Evolutionary conservation across 2,888 invertebrate species (phyloP).

Genomic region (Chrysolina oricalcia): DNA sequence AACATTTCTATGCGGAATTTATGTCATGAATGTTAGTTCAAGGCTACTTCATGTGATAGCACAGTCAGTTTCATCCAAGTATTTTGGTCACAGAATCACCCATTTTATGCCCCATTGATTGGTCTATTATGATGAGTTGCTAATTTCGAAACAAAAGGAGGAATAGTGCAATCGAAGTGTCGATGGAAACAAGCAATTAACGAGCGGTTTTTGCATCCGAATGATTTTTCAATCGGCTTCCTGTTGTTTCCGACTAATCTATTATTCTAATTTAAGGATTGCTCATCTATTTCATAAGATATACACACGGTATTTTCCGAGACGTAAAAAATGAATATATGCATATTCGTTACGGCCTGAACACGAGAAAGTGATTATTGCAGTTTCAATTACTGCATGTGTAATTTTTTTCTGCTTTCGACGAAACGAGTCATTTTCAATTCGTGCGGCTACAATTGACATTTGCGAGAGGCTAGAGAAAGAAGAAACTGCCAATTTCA

Average conservation of each 20-base stretch:
- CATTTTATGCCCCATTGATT: too few relatives aligned
- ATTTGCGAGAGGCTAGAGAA: too few relatives aligned
- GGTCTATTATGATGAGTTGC: neutral
- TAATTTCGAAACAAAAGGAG: neutral
- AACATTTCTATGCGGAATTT: too few relatives aligned
- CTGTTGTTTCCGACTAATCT: neutral
- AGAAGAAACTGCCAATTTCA: too few relatives aligned
- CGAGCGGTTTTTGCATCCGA: neutral
- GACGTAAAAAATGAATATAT: neutral
- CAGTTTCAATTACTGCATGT: neutral
- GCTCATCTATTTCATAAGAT: neutral
- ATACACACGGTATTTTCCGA: neutral
- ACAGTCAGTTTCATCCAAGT: too few relatives aligned
- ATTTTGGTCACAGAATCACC: too few relatives aligned
- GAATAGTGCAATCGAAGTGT: neutral
- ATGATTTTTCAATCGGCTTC: neutral
- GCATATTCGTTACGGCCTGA: conserved; percentile 3
- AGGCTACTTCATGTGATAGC: too few relatives aligned
- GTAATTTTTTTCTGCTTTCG: neutral
- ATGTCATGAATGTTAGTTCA: too few relatives aligned
- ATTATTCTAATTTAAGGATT: neutral
- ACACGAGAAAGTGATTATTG: neutral
- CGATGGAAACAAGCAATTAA: neutral
- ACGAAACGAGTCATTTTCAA: too few relatives aligned
- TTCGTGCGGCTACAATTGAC: too few relatives aligned